These are phyloP conservation scores for Rhingia rostrata DNA, from an alignment of 2,888 invertebrate genomes.

Conservation along the genomic window DNA sequence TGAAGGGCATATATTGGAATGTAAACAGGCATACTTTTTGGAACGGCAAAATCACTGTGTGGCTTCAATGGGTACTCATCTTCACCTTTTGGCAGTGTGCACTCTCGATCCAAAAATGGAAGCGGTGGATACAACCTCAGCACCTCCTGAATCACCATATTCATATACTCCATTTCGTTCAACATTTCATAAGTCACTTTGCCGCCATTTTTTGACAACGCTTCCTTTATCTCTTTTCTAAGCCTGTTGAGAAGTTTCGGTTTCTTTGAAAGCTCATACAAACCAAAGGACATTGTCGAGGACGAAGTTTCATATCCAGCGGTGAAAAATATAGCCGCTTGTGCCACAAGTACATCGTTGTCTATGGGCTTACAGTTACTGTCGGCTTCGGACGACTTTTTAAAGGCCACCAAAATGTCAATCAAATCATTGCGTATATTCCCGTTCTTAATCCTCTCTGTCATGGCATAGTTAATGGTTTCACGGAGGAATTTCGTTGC, in stretches of 20 bases:
- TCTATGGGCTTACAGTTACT: conserved; percentile 75
- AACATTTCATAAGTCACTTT: conserved; percentile 82
- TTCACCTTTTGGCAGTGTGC: conserved; percentile 76
- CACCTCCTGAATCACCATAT: conserved; percentile 82
- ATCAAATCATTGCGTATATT: conserved; percentile 83
- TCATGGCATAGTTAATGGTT: conserved; percentile 82
- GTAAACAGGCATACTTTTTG: conserved; percentile 80
- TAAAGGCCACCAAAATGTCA: conserved; percentile 83
- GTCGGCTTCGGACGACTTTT: conserved; percentile 75
- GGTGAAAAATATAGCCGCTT: conserved; percentile 81
- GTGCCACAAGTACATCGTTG: conserved; percentile 80
- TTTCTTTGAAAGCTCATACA: conserved; percentile 82
- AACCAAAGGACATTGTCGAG: conserved; percentile 82
- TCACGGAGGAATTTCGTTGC: conserved; percentile 80
- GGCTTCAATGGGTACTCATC: conserved; percentile 79
- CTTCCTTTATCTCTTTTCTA: conserved; percentile 82
- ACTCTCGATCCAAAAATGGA: conserved; percentile 81
- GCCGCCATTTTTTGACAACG: conserved; percentile 79
- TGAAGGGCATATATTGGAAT: conserved; percentile 81
- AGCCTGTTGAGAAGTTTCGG: conserved; percentile 82
- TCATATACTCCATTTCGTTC: conserved; percentile 82
- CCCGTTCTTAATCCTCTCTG: conserved; percentile 81
- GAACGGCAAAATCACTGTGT: conserved; percentile 77
- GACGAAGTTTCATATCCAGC: conserved; percentile 82
- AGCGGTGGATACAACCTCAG: conserved; percentile 81